Evolutionary conservation across 2,113 vertebrate species (phyloP).

Genomic region (Triplophysa tibetana): DNA sequence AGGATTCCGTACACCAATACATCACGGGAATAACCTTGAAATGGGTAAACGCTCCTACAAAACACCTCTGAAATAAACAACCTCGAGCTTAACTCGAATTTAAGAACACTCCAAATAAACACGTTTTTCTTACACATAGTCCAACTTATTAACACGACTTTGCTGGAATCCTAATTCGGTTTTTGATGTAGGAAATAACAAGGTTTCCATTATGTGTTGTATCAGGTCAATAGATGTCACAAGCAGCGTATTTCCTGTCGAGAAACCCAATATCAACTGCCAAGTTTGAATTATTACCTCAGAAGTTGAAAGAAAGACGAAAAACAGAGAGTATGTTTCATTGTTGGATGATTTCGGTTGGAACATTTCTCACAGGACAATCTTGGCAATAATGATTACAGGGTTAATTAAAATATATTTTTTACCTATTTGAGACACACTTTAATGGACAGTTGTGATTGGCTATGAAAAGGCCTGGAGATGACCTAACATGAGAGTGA

Average conservation of each 20-base stretch:
- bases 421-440: not conserved
- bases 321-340: slow-evolving; percentile 3
- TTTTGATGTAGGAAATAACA: slow-evolving; percentile 15
- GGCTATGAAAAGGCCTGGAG: not conserved
- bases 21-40: slow-evolving; percentile 46
- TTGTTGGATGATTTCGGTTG: not conserved
- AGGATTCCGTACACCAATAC: slow-evolving; percentile 56
- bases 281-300: slow-evolving; percentile 29
- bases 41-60: slow-evolving; percentile 31
- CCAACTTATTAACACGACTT: slow-evolving; percentile 15
- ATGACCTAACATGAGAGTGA: not conserved
- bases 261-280: not conserved
- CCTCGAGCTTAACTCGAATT: slow-evolving; percentile 46
- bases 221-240: slow-evolving; percentile 32
- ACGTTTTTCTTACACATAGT: slow-evolving; percentile 14
- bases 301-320: not conserved
- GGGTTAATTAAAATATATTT: not conserved
- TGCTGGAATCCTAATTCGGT: slow-evolving; percentile 31
- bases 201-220: not conserved
- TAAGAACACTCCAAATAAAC: slow-evolving; percentile 37
- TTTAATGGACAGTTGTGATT: not conserved
- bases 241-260: not conserved
- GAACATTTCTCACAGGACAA: not conserved
- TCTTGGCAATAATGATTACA: not conserved
- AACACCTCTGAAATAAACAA: slow-evolving; percentile 36